Evolutionary conservation across 2,888 invertebrate species (phyloP), one percentile per base, ranked within the genome.

Genomic region (Dorcus hopei): DNA sequence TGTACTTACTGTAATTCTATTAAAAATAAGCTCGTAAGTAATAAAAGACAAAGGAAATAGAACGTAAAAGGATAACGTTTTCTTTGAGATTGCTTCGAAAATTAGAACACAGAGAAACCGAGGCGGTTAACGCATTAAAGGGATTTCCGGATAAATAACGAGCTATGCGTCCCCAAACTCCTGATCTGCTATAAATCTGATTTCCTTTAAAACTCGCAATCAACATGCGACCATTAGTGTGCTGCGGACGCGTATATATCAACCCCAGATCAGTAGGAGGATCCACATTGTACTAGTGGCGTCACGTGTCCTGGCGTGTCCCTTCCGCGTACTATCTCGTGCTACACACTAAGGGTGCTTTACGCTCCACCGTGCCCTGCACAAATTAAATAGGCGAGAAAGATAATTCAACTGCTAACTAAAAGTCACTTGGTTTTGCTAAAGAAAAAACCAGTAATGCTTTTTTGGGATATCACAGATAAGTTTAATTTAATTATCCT

Each of bases 201-300:
- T 67, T 72, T 73, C 76, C 74, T 74, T 74, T 76, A 76, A 76
- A 75, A 75, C 73, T 72, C 71, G 74, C 76, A 76, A 76, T 76
- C 76, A 76, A 75, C 76, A 76, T 76, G 74, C 74, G 73, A 72
- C 76, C 74, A 75, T 76, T 76, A 76, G 74, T 71, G 74, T 70
- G 71, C 71, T 66, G 69, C 68, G 74, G 72, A 73, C 73, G 72
- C 70, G 66, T 69, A 76, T 76, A 75, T 74, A 75, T 76, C 76
- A 75, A 70, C 70, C 67, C 67, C 63, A 69, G 69, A 68, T 67
- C 68, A 67, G 72, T 71, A 70, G 72, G 73, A 67, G 75, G 73
- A 74, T 67, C 70, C 68, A 64, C 70, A 69, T 73, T 71, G 72
- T 72, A 55, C 52, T 56, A 42, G 50, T 48, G 52, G 48, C 41